Evolutionary conservation across 2,797 vertebrate species (phyloP).

Genomic region (Enteromius fasciolatus): DNA sequence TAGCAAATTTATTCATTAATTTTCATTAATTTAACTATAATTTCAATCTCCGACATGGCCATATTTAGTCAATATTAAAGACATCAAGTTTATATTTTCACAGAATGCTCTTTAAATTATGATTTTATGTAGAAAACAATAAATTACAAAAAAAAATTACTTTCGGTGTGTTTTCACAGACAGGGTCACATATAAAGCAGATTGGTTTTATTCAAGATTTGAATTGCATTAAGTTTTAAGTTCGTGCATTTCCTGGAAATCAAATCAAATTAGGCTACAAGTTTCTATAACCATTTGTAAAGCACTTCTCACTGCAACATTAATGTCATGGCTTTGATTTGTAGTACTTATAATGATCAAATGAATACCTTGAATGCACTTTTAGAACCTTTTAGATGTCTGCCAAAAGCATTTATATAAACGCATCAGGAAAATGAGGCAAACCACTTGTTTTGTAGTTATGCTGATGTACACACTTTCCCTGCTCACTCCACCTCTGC

Average conservation of each 20-base stretch:
- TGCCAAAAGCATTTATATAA: background rate
- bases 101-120: too few relatives aligned
- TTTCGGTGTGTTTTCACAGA: too few relatives aligned
- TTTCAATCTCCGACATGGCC: too few relatives aligned
- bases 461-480: background rate
- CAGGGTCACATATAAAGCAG: background rate
- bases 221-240: background rate
- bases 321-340: background rate
- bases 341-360: background rate
- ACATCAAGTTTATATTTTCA: too few relatives aligned
- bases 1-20: too few relatives aligned
- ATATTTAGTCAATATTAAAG: too few relatives aligned
- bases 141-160: too few relatives aligned
- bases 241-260: background rate
- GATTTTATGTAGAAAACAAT: too few relatives aligned
- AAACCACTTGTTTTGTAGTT: background rate
- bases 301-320: background rate
- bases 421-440: background rate
- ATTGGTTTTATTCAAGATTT: background rate
- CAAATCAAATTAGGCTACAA: background rate
- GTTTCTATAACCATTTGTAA: background rate
- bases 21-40: too few relatives aligned
- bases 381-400: background rate
- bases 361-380: background rate
- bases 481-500: conserved; percentile 13